Base-by-base conservation (phyloP, 2,888 invertebrate genomes). In the Clostera curtula region DNA sequence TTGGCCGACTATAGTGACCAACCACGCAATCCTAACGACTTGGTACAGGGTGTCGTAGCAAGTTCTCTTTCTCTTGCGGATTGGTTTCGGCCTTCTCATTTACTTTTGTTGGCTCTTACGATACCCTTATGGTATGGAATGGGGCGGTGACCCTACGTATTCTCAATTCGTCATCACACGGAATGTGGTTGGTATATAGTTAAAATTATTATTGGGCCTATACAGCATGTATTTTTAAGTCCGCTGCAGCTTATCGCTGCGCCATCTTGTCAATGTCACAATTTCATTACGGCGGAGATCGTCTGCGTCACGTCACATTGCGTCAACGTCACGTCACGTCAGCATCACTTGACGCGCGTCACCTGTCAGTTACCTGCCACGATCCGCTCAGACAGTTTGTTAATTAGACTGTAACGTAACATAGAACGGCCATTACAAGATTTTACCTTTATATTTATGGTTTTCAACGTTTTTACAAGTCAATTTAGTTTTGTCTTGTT, bases 381-480 rank as follows among this genome's bases (percentile, higher is more conserved):
- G 56, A 42, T 40, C 43, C 50, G 52, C 56, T 62, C 57, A 57
- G 72, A 74, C 71, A 67, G 65, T 68, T 67, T 57, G 73, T 76
- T 82, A 79, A 82, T 80, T 76, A 79, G 75, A 68, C 60, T 65
- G 71, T 68, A 66, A 66, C 64, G 52, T 62, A 61, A 61, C 55
- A 48, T 48, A 38, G 29, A 40, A 43, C 46, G 27, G 43, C 15
- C 23, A 23, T 23, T 23, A 23, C 22, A 28, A 31, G 30, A 25
- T 46, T 54, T 41, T 41, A 42, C 43, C 40, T 40, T 36, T 16
- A 29, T n/a, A n/a, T n/a, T n/a, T n/a, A n/a, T n/a, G n/a, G n/a
- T n/a, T n/a, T n/a, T n/a, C n/a, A n/a, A n/a, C n/a, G n/a, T n/a
- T n/a, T n/a, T n/a, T n/a, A n/a, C n/a, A n/a, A n/a, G n/a, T n/a